Evolutionary conservation across 2,113 vertebrate species (phyloP).

Genomic region (Campylorhamphus procurvoides): DNA sequence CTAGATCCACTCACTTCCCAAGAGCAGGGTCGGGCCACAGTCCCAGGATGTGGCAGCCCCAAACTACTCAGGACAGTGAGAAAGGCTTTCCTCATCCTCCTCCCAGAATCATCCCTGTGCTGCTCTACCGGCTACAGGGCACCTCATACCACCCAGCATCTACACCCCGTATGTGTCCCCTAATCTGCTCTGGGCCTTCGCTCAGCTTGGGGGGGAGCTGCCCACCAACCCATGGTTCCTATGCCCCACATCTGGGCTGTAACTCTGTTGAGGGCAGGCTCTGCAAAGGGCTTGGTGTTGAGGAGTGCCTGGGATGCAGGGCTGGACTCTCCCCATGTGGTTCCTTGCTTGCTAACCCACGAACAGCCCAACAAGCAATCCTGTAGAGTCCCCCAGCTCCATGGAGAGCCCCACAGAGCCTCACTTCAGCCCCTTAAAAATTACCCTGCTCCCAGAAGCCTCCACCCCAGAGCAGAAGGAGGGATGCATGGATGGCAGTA

Average conservation of each 20-base stretch:
- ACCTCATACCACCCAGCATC: background rate
- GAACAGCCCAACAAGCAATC: background rate
- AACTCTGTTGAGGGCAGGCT: background rate
- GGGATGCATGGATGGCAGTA: background rate
- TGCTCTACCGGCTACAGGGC: background rate
- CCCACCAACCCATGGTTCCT: background rate
- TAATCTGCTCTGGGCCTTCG: background rate
- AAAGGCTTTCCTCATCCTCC: background rate
- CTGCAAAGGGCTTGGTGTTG: rapidly evolving
- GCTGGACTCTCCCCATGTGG: rapidly evolving
- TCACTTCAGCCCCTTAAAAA: background rate
- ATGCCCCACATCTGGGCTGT: background rate
- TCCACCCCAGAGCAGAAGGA: background rate
- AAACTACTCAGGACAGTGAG: rapidly evolving
- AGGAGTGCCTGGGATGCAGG: background rate
- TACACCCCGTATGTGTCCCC: background rate
- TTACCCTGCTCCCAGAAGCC: background rate
- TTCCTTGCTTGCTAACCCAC: background rate
- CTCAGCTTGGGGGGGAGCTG: rapidly evolving
- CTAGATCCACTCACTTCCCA: background rate
- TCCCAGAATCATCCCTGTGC: background rate
- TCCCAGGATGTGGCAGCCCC: background rate
- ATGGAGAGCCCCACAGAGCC: background rate
- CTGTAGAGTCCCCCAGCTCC: no score
- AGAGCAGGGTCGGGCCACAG: rapidly evolving